These are phyloP conservation scores for Smittia sp. DNA, from an alignment of 2,888 invertebrate species.

Conservation along the genomic window DNA sequence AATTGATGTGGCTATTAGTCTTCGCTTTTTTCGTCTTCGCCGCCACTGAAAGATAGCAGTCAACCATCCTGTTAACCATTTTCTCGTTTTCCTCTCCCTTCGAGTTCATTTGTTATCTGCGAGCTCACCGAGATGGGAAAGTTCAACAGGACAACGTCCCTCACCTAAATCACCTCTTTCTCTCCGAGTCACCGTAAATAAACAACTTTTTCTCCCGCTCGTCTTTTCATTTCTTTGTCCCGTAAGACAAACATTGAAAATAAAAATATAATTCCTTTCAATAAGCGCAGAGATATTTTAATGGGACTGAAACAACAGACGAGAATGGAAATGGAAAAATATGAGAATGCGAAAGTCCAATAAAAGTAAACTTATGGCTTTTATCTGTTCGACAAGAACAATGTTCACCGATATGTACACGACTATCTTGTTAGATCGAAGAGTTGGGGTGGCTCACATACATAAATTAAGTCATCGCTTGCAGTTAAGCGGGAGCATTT, in stretches of 20 bases:
- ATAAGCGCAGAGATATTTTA: slow-evolving; percentile 1
- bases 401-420: too few relatives aligned
- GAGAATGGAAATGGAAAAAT: not conserved
- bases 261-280: slow-evolving; percentile 2
- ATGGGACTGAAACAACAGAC: slow-evolving; percentile 7
- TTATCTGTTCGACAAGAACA: too few relatives aligned
- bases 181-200: not conserved
- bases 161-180: slow-evolving; percentile 24
- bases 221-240: not conserved
- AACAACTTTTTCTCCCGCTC: not conserved
- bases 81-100: not conserved
- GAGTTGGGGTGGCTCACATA: too few relatives aligned
- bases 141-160: slow-evolving; percentile 30
- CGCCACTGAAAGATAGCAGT: not conserved
- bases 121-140: not conserved
- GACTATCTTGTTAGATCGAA: too few relatives aligned
- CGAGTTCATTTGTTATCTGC: slow-evolving; percentile 17
- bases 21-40: not conserved
- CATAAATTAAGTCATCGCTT: too few relatives aligned
- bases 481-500: too few relatives aligned
- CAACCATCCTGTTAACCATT: slow-evolving; percentile 1
- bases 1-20: slow-evolving; percentile 36
- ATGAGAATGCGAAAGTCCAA: not conserved
- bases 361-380: not conserved
- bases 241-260: slow-evolving; percentile 7